Evolutionary conservation across 1,140 invertebrate species (phyloP).

Genomic region (Copidosoma floridanum): DNA sequence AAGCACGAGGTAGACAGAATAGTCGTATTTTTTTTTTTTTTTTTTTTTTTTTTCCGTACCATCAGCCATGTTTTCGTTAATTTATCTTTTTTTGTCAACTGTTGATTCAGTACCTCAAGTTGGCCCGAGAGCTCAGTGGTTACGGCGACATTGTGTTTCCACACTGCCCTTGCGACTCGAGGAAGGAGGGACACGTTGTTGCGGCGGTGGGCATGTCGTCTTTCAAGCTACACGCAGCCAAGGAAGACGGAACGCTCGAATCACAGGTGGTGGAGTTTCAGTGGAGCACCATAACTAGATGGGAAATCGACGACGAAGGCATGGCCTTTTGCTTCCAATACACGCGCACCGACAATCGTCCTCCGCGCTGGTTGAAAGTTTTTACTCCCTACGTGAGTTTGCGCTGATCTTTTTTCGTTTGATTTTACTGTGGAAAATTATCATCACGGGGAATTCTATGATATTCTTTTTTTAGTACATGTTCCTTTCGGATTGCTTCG

Average conservation of each 20-base stretch:
- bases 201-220: constrained; percentile 71
- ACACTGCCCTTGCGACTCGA: constrained; percentile 90
- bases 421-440: neutral
- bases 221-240: constrained; percentile 85
- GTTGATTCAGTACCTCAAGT: constrained; percentile 71
- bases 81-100: neutral
- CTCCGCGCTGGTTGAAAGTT: constrained; percentile 83
- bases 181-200: constrained; percentile 89
- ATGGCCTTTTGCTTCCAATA: constrained; percentile 90
- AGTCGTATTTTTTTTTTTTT: neutral
- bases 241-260: constrained; percentile 81
- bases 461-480: constrained; percentile 71
- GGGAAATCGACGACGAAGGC: constrained; percentile 87
- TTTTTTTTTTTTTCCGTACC: neutral
- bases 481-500: constrained; percentile 91
- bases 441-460: neutral
- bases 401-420: constrained; percentile 2
- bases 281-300: constrained; percentile 79
- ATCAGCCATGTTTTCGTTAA: neutral
- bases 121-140: constrained; percentile 82
- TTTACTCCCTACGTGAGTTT: constrained; percentile 87
- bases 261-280: constrained; percentile 82
- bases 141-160: constrained; percentile 93
- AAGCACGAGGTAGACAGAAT: constrained; percentile 69
- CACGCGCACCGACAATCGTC: constrained; percentile 72